Base-by-base conservation (phyloP, 2,113 vertebrate species). In the Cynopterus brachyotis region DNA sequence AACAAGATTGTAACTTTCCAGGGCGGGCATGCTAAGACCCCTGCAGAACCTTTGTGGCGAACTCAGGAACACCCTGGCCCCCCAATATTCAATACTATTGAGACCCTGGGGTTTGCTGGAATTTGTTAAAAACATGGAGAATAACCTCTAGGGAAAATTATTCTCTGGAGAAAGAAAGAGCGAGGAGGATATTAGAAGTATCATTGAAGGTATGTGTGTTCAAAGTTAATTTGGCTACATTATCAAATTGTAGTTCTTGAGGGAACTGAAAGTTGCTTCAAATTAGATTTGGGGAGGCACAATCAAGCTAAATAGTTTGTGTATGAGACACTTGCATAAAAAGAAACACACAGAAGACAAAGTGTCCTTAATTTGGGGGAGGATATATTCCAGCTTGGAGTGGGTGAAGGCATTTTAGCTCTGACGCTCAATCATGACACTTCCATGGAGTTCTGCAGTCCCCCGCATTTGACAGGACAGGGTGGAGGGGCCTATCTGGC, bases 361-460 rank as follows among this genome's bases (percentile, higher is more conserved):
- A 78, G 94, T 60, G 85, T 92, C 20, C 26, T 96, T 79, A 70
- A 96, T 97, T 96, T 97, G 75, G 75, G 94, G 97, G 96, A 97
- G 95, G 98, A 96, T 98, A 57, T 97, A 97, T 76, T 97, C 96
- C 97, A 97, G 83, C 95, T 78, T 22, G 28, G 95, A 97, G 96
- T 96, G 79, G 96, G 91, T 30, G 92, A 97, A 98, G 97, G 94
- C 83, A 24, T 98, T 98, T 96, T 79, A 78, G 97, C 95, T 98
- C 85, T 72, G 95, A 96, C 95, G 96, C 94, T 85, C 22, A 3
- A 62, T 97, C 94, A 82, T 80, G 90, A 98, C 90, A 90, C 93
- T 98, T 98, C 96, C 59, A 15, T 90, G 96, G 97, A 97, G 97
- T 98, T 96, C 96, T 90, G 97, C 87, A 89, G 97, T 67, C 84